Evolutionary conservation across 1,140 invertebrate species (phyloP).

Genomic region (Drosophila willistoni): DNA sequence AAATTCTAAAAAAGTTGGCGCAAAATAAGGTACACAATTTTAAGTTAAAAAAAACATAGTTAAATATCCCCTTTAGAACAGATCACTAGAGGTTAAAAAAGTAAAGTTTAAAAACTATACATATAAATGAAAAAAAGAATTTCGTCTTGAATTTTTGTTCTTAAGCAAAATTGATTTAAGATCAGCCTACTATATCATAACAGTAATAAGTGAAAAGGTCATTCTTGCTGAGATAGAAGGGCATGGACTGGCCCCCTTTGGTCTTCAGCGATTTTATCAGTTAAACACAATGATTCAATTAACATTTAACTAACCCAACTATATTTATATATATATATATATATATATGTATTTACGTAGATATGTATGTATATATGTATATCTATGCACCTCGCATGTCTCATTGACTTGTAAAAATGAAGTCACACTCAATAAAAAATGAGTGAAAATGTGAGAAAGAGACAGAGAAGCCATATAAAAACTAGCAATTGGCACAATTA

Average conservation of each 20-base stretch:
- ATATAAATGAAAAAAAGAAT: too few relatives aligned
- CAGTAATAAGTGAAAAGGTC: not conserved
- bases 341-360: too few relatives aligned
- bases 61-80: too few relatives aligned
- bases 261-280: not conserved
- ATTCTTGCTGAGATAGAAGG: not conserved
- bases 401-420: not conserved
- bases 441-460: not conserved
- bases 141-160: too few relatives aligned
- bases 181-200: too few relatives aligned
- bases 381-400: not conserved
- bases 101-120: too few relatives aligned
- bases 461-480: not conserved
- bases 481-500: not conserved
- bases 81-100: too few relatives aligned
- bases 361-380: not conserved
- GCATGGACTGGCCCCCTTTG: conserved; percentile 6
- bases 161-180: too few relatives aligned
- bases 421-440: conserved; percentile 4
- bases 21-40: too few relatives aligned
- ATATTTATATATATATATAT: not conserved
- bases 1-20: too few relatives aligned
- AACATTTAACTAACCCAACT: not conserved
- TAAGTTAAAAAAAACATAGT: too few relatives aligned
- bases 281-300: conserved; percentile 11